Evolutionary conservation across 2,888 invertebrate genomes (phyloP), one percentile per base, ranked within the genome.

Genomic region (Apeira syringaria): DNA sequence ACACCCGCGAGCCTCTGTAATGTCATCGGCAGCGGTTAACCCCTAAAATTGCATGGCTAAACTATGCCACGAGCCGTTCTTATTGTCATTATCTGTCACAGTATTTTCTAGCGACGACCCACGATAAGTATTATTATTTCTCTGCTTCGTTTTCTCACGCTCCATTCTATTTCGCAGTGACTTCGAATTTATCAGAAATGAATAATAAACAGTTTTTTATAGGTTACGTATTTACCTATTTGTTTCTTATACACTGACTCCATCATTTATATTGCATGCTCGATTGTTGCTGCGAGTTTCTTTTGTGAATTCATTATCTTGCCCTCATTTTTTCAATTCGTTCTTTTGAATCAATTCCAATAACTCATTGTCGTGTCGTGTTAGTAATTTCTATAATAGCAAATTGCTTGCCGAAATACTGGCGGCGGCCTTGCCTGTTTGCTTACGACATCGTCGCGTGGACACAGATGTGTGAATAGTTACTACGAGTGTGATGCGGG

Each of bases 361-460:
- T 46, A 46, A 39, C 31, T 40, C 35, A 46, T 39, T 46, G 45
- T 46, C 45, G 39, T 46, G 35, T 40, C 45, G 39, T 46, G 35
- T 35, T 53, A 35, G 32, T 39, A 42, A 40, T 48, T 53, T 39
- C 44, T 32, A 37, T 45, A 47, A 47, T 30, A 36, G 33, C 20
- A 26, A 37, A 33, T 47, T 41, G 47, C 37, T 46, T 51, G 54
- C 45, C 47, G 46, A 52, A 50, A 50, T 43, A 41, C 29, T 36
- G 35, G 33, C 39, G 35, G 33, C 42, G 50, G 43, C 54, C 54
- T 55, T 52, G 53, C 34, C 39, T 40, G 43, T 44, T 10, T 29
- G 22, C 30, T 49, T 49, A 42, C 44, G 51, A 45, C 48, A 50
- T 45, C 30, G 53, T 36, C 38, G 40, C 37, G 38, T 41, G 39